Evolutionary conservation across 2,888 invertebrate species (phyloP).

Genomic region (Agrotis puta): DNA sequence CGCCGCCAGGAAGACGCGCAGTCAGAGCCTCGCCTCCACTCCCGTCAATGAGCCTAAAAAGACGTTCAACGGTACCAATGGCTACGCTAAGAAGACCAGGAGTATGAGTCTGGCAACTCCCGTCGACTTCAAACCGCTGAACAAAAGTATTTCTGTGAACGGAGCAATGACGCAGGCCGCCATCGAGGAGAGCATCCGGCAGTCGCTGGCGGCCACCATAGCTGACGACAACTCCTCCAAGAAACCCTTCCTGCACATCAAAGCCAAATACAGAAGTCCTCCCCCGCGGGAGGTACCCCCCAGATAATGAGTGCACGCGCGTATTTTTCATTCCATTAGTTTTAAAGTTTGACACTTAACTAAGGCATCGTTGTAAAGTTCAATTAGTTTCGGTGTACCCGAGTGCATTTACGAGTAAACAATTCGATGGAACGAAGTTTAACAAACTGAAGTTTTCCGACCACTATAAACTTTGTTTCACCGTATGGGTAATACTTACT

Average conservation of each 20-base stretch:
- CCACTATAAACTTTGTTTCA: no score
- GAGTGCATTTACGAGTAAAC: no score
- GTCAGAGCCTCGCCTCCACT: slow-evolving; percentile 85
- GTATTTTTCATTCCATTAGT: slow-evolving; percentile 80
- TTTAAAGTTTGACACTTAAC: slow-evolving; percentile 74
- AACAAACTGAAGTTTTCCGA: no score
- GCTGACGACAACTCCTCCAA: slow-evolving; percentile 82
- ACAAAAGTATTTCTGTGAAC: slow-evolving; percentile 76
- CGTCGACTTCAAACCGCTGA: slow-evolving; percentile 75
- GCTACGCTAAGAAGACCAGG: slow-evolving; percentile 81
- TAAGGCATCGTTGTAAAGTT: slow-evolving; percentile 64
- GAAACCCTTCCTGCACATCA: slow-evolving; percentile 93
- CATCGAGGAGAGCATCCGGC: slow-evolving; percentile 87
- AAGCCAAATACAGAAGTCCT: slow-evolving; percentile 94
- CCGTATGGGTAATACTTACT: no score
- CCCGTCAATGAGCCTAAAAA: slow-evolving; percentile 80
- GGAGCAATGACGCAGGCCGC: slow-evolving; percentile 86
- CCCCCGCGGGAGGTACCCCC: slow-evolving; percentile 92
- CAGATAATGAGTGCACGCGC: slow-evolving; percentile 79
- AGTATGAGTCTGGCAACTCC: slow-evolving; percentile 85
- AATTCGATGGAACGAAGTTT: no score
- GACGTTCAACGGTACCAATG: slow-evolving; percentile 70
- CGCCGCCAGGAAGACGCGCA: slow-evolving; percentile 74
- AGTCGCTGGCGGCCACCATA: slow-evolving; percentile 84
- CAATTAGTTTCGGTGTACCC: slow-evolving; percentile 61